Evolutionary conservation across 2,888 invertebrate species (phyloP).

Genomic region (Andrena camellia): DNA sequence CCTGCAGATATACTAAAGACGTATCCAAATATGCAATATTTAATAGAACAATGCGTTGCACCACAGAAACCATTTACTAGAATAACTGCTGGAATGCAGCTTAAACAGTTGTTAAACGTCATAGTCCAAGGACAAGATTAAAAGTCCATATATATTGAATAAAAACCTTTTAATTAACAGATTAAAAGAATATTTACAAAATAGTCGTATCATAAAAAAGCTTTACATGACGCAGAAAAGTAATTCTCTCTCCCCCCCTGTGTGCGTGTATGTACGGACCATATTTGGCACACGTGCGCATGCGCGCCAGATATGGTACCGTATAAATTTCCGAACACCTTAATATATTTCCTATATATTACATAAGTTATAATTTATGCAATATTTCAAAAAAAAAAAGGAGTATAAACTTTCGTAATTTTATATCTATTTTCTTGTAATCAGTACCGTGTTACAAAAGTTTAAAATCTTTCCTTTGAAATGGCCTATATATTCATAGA

Average conservation of each 20-base stretch:
- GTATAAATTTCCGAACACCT: not conserved
- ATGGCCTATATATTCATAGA: not conserved
- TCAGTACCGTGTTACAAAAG: not conserved
- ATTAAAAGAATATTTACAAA: conserved; percentile 9
- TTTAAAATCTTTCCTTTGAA: not conserved
- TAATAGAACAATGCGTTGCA: conserved; percentile 78
- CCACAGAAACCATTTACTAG: conserved; percentile 73
- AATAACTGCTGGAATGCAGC: conserved; percentile 74
- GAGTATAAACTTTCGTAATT: not conserved
- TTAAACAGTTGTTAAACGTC: conserved; percentile 73
- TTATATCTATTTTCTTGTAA: not conserved
- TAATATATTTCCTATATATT: not conserved
- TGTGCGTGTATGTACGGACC: too few species aligned
- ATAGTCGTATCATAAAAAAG: conserved; percentile 5
- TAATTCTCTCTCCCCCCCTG: not conserved
- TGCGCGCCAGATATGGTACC: not conserved
- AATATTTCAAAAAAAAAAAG: not conserved
- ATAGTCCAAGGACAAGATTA: conserved; percentile 63
- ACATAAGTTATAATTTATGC: not conserved
- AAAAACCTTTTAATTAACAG: not conserved
- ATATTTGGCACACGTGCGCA: too few species aligned
- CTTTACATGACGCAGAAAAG: not conserved
- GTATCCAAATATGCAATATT: conserved; percentile 75
- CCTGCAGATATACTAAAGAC: conserved; percentile 74
- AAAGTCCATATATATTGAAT: not conserved